These are phyloP conservation scores for Saimiri boliviensis DNA, from an alignment of 2,113 vertebrate species.

Conservation along the genomic window DNA sequence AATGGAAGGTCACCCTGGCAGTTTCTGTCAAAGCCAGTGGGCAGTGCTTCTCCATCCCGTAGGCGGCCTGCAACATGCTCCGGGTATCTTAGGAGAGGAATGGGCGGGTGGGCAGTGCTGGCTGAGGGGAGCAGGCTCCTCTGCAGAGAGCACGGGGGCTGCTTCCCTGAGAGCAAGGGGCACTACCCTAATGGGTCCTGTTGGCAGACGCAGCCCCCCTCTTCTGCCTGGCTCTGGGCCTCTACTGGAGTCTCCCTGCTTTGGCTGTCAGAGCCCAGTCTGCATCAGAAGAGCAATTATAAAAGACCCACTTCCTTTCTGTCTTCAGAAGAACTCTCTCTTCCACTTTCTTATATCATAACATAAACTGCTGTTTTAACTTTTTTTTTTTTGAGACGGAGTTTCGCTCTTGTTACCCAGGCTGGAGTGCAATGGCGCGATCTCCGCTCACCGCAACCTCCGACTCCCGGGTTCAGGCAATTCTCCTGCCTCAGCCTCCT, in stretches of 20 bases:
- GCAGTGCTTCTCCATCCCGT: not conserved
- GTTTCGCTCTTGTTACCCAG: too few species aligned
- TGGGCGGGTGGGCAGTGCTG: not conserved
- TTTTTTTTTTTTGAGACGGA: too few species aligned
- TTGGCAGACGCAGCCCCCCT: not conserved
- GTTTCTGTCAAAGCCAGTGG: not conserved
- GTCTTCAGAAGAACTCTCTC: not conserved
- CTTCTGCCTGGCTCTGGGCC: not conserved
- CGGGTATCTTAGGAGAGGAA: not conserved
- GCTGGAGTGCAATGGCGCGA: too few species aligned
- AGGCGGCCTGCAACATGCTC: not conserved
- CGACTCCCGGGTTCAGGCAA: too few species aligned
- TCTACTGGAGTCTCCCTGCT: not conserved
- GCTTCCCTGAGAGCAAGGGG: not conserved
- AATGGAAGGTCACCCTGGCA: not conserved
- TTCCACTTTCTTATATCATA: not conserved
- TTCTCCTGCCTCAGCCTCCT: too few species aligned
- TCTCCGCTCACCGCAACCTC: too few species aligned
- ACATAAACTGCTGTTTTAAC: too few species aligned
- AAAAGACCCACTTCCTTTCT: not conserved
- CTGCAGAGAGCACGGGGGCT: not conserved
- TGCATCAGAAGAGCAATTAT: not conserved
- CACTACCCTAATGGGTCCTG: rapidly evolving
- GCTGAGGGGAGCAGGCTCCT: not conserved
- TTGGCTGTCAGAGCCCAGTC: not conserved